These are phyloP conservation scores for Gallinago stenura DNA, from an alignment of 2,797 vertebrate genomes.

Conservation along the genomic window DNA sequence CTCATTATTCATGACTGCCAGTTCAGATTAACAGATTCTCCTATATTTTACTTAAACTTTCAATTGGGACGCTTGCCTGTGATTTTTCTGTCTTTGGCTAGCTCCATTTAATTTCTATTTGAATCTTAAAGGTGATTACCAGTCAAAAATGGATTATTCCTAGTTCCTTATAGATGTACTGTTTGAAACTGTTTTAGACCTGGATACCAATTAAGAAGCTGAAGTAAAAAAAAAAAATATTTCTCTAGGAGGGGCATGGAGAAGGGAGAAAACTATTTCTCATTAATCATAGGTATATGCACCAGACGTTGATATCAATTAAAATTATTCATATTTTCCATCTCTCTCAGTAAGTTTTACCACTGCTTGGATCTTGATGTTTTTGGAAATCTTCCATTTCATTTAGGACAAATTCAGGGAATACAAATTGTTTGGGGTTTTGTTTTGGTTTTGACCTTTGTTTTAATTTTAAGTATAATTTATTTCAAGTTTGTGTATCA, in stretches of 20 bases:
- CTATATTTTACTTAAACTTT: not conserved
- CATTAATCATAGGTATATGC: not conserved
- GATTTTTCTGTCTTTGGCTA: not conserved
- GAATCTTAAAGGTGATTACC: not conserved
- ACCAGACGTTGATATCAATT: not conserved
- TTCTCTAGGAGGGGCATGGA: not conserved
- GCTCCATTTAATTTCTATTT: not conserved
- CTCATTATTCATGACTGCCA: not conserved
- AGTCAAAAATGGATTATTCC: not conserved
- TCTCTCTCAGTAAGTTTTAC: not conserved
- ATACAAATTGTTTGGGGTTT: not conserved
- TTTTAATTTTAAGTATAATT: not conserved
- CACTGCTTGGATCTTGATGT: not conserved
- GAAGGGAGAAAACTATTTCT: not conserved
- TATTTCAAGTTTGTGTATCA: not conserved
- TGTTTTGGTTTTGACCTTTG: accelerated
- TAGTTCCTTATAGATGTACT: not conserved
- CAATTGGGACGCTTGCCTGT: not conserved
- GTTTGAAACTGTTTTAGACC: not conserved
- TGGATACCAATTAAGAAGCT: not conserved
- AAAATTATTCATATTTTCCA: not conserved
- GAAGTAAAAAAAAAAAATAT: not conserved
- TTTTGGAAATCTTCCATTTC: not conserved
- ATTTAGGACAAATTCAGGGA: not conserved
- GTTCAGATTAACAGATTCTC: not conserved